Conservation (phyloP, 2,888 invertebrate genomes). For the Caenorhabditis zanzibari region DNA sequence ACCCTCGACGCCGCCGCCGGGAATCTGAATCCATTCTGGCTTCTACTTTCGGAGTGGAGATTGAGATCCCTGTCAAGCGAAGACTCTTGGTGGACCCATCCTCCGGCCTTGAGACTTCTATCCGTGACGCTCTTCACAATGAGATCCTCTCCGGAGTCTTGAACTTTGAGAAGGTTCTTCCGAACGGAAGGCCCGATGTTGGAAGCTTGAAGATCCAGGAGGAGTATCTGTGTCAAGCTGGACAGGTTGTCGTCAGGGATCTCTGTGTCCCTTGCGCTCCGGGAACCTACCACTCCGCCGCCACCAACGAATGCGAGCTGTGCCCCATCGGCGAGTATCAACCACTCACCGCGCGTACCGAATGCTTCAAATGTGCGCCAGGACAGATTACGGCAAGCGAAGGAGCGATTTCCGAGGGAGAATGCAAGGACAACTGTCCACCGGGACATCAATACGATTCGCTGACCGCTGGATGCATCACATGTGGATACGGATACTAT, state of each 20-base stretch:
- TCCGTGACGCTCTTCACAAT: constrained; percentile 90
- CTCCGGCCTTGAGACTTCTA: constrained; percentile 22
- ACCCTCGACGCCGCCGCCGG: constrained; percentile 73
- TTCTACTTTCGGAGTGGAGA: constrained; percentile 61
- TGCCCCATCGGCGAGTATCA: constrained; percentile 84
- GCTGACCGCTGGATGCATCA: constrained; percentile 72
- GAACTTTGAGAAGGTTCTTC: constrained; percentile 85
- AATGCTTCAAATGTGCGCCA: constrained; percentile 82
- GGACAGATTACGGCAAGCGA: constrained; percentile 82
- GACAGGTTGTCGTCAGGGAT: constrained; percentile 95
- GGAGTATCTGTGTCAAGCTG: constrained; percentile 94
- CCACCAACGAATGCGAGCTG: constrained; percentile 81
- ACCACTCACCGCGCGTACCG: constrained; percentile 79
- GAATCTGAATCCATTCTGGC: constrained; percentile 34
- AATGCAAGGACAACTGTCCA: constrained; percentile 82
- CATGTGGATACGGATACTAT: constrained; percentile 83
- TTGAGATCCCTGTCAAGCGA: constrained; percentile 74
- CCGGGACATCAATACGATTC: constrained; percentile 82
- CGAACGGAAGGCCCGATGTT: constrained; percentile 95
- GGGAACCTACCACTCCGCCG: constrained; percentile 83
- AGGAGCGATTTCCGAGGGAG: constrained; percentile 78
- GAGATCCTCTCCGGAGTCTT: constrained; percentile 91
- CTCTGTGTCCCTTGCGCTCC: constrained; percentile 88
- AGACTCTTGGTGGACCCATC: constrained; percentile 37
- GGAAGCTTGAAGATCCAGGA: constrained; percentile 92